Evolutionary conservation across 1,140 invertebrate species (phyloP).

Genomic region (Atta texana): DNA sequence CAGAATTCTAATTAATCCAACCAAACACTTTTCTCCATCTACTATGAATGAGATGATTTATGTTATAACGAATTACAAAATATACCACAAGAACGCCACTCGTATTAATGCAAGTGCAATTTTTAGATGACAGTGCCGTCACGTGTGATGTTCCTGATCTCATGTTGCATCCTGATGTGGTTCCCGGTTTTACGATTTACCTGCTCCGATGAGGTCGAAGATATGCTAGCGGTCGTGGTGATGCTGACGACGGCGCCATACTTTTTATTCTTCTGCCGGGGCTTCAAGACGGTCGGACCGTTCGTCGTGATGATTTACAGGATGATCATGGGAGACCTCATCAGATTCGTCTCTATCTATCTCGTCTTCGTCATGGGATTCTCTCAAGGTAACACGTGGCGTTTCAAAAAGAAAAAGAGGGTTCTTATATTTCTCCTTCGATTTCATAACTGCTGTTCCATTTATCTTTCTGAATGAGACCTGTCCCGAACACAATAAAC

Average conservation of each 20-base stretch:
- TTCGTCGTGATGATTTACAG: constrained; percentile 99
- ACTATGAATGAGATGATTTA: background rate
- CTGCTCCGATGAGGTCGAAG: constrained; percentile 95
- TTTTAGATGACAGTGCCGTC: constrained; percentile 94
- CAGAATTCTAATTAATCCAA: too few species aligned
- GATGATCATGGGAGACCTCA: constrained; percentile 98
- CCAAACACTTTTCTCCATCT: too few species aligned
- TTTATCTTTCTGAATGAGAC: constrained; percentile 1
- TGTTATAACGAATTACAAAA: background rate
- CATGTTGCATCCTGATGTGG: constrained; percentile 94
- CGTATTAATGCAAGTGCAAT: background rate
- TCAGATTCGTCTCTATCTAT: constrained; percentile 98
- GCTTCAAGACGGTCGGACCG: constrained; percentile 98
- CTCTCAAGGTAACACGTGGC: constrained; percentile 92
- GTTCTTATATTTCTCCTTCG: background rate
- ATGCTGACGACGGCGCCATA: constrained; percentile 98
- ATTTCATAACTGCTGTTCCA: background rate
- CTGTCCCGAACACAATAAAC: background rate
- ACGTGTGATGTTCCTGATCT: constrained; percentile 97
- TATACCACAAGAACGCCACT: background rate
- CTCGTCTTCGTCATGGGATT: constrained; percentile 99
- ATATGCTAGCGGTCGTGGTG: constrained; percentile 96
- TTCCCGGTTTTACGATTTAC: constrained; percentile 94
- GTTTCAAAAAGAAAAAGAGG: background rate
- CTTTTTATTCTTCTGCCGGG: constrained; percentile 99